phyloP scores from a whole-genome alignment of 2,113 vertebrate genomes.

The Cynopterus brachyotis region DNA sequence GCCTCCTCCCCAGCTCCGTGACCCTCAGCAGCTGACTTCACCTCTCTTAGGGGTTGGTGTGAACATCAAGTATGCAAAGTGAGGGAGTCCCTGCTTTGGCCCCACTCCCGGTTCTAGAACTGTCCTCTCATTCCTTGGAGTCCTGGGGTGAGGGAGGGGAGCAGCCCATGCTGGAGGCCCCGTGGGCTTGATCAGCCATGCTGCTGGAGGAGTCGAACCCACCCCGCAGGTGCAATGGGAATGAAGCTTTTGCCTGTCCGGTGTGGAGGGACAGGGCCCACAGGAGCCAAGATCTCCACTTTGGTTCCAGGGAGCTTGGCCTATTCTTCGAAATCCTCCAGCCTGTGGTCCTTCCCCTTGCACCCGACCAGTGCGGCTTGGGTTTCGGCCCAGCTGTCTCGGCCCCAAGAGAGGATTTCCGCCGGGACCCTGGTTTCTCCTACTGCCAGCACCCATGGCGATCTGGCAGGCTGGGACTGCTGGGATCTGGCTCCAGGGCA shows the following conservation, averaged over 20 bases:
- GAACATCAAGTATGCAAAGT: background rate
- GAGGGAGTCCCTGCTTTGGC: background rate
- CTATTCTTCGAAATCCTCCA: background rate
- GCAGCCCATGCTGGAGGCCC: accelerated
- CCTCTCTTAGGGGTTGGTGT: background rate
- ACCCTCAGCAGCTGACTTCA: background rate
- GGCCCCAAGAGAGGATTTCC: background rate
- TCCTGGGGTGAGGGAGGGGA: background rate
- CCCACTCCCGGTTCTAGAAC: background rate
- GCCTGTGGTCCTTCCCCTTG: background rate
- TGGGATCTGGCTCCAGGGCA: background rate
- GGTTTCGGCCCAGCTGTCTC: background rate
- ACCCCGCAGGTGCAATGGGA: accelerated
- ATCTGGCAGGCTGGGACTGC: background rate
- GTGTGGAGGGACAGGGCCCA: no score
- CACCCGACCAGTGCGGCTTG: background rate
- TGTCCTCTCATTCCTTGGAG: background rate
- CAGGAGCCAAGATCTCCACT: background rate
- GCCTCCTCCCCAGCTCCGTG: background rate
- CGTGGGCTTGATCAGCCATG: background rate
- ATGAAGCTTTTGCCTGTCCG: background rate
- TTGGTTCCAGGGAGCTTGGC: background rate
- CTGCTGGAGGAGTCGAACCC: accelerated
- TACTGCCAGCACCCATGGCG: background rate
- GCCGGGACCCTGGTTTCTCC: background rate